Evolutionary conservation across 2,888 invertebrate genomes (phyloP).

Genomic region (Lampropteryx suffumata): DNA sequence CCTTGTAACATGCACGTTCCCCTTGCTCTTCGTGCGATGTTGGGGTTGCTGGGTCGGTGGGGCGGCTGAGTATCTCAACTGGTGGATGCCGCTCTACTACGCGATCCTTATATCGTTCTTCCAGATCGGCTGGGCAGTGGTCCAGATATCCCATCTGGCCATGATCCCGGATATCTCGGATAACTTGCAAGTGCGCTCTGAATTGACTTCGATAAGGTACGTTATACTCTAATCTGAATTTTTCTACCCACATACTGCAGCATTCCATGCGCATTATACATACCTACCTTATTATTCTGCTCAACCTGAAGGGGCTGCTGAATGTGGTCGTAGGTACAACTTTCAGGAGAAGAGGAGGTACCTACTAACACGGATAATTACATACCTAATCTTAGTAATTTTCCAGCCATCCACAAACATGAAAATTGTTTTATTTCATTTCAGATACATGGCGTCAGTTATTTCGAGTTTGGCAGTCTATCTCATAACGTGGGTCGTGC

Average conservation of each 20-base stretch:
- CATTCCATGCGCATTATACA: too few species aligned
- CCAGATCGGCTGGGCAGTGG: conserved; percentile 97
- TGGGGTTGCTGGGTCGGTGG: conserved; percentile 78
- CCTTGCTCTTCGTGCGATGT: conserved; percentile 89
- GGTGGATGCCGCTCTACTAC: conserved; percentile 83
- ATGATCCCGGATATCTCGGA: conserved; percentile 92
- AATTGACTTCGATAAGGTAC: conserved; percentile 90
- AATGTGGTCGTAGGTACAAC: too few species aligned
- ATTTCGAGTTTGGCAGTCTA: conserved; percentile 93
- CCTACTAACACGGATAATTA: too few species aligned
- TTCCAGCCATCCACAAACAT: too few species aligned
- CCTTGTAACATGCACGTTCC: conserved; percentile 88
- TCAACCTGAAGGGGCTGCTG: neutral
- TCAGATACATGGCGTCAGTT: conserved; percentile 94
- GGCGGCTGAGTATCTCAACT: conserved; percentile 58
- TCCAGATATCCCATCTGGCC: conserved; percentile 96
- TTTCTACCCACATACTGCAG: too few species aligned
- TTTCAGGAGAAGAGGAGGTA: too few species aligned
- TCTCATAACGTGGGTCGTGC: conserved; percentile 89
- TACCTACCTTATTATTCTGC: neutral
- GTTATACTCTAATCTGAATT: too few species aligned
- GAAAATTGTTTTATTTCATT: too few species aligned
- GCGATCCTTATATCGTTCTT: conserved; percentile 86
- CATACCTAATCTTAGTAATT: too few species aligned
- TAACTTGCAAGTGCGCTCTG: conserved; percentile 86